Base-by-base conservation (phyloP, 2,113 vertebrate species). In the Okapia johnstoni region DNA sequence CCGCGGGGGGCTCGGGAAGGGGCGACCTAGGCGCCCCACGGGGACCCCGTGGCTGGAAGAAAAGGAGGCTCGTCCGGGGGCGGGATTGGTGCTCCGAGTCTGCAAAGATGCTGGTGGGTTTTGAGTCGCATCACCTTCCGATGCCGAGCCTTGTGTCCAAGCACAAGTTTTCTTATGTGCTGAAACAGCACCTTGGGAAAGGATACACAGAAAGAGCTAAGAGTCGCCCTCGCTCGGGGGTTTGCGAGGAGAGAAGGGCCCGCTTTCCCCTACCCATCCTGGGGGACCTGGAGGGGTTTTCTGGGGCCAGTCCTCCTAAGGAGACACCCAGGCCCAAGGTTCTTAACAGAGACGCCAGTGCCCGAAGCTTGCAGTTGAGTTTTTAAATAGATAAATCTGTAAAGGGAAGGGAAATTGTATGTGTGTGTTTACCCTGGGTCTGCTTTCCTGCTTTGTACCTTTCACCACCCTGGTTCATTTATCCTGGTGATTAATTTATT, bases 61-160 rank as follows among this genome's bases (percentile, higher is more conserved):
- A 15, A 36, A 54, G 79, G 19, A 54, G 80, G n/a, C 50, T 55
- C 12, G 11, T 15, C 33, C 23, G 12, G 70, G 36, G 19, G 33
- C 33, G 33, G 33, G 21, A 61, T 13, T 52, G 9, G 8, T 16
- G 66, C 19, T 52, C 61, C 12, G 13, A 36, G 19, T 60, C 85
- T 63, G 16, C 4, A 9, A 12, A 0, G 17, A n/a, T 12, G 17
- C 36, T 11, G 48, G 52, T 0, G 55, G 36, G 1, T n/a, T 60
- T 55, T 23, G 50, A 23, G 30, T 23, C 48, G 43, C 15, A 33
- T 81, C 79, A 1, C 79, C 61, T 76, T 43, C 17, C 3, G 0
- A 9, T 7, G 66, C 21, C 43, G 23, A 46, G 33, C 33, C 10
- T 60, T 50, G 33, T 30, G 60, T 15, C 30, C 36, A 7, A 43